A percentile compares a stretch with the other conserved stretches of the same genome.
Evolutionary conservation across 1,140 invertebrate species (phyloP).

Genomic region (Drosophila simulans): DNA sequence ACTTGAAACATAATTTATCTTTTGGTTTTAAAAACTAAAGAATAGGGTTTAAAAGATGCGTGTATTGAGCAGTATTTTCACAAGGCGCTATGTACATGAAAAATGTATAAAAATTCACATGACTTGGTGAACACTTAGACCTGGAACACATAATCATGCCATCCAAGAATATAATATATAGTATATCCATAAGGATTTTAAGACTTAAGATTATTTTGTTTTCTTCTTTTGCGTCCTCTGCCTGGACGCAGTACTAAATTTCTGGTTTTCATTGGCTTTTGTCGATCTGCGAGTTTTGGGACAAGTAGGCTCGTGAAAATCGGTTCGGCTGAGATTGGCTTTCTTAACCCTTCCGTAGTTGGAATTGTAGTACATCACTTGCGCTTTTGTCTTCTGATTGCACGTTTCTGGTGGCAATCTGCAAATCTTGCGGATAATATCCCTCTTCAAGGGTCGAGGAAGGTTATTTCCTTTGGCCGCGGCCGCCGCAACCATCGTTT

Average conservation of each 20-base stretch:
- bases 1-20: neutral
- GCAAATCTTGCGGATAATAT: slow-evolving; percentile 27
- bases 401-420: neutral
- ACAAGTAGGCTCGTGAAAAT: slow-evolving; percentile 1
- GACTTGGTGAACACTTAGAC: too few species aligned
- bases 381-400: neutral
- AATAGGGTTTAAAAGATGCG: too few species aligned
- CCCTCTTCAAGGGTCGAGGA: neutral
- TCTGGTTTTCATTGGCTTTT: neutral
- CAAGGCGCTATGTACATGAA: neutral
- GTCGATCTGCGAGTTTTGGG: neutral
- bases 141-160: neutral
- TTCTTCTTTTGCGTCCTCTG: neutral
- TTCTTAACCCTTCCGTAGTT: slow-evolving; percentile 2
- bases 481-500: neutral
- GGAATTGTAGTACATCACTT: slow-evolving; percentile 30
- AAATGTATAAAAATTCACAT: too few species aligned
- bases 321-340: neutral
- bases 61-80: neutral
- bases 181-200: neutral
- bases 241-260: neutral
- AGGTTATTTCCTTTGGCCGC: neutral
- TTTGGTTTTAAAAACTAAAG: too few species aligned
- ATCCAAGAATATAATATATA: too few species aligned
- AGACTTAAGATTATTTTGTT: neutral